Evolutionary conservation across 2,888 invertebrate genomes (phyloP).

Genomic region (Hymenopus coronatus): DNA sequence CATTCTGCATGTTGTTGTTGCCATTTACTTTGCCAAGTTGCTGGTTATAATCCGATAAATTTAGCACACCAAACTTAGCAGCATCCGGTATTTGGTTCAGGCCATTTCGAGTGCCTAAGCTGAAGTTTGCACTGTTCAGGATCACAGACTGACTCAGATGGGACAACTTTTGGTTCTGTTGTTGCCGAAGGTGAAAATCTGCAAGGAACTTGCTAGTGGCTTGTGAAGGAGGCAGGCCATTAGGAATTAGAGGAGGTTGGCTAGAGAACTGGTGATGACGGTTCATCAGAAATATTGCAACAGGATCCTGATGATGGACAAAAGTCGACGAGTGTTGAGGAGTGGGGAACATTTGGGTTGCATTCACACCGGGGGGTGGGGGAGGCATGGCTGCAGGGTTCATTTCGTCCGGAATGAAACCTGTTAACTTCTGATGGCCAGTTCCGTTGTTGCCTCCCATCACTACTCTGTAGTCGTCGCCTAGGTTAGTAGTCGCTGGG

Average conservation of each 20-base stretch:
- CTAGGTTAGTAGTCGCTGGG: not conserved
- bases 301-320: not conserved
- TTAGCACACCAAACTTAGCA: not conserved
- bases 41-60: not conserved
- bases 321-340: not conserved
- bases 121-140: not conserved
- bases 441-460: not conserved
- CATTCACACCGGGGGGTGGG: constrained; percentile 38
- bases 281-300: not conserved
- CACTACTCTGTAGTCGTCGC: not conserved
- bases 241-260: constrained; percentile 12
- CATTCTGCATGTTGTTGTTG: not conserved
- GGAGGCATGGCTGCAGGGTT: constrained; percentile 41
- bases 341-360: not conserved
- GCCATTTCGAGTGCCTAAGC: not conserved
- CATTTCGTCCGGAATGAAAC: constrained; percentile 17
- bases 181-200: constrained; percentile 26
- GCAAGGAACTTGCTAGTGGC: constrained; percentile 29
- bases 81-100: not conserved
- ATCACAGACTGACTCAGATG: not conserved
- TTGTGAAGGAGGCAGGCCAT: constrained; percentile 26
- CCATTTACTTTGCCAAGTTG: not conserved
- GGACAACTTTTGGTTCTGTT: not conserved
- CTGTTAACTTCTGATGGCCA: not conserved
- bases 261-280: not conserved